phyloP scores from a whole-genome alignment of 2,113 vertebrate genomes.

The Peromyscus polionotus region DNA sequence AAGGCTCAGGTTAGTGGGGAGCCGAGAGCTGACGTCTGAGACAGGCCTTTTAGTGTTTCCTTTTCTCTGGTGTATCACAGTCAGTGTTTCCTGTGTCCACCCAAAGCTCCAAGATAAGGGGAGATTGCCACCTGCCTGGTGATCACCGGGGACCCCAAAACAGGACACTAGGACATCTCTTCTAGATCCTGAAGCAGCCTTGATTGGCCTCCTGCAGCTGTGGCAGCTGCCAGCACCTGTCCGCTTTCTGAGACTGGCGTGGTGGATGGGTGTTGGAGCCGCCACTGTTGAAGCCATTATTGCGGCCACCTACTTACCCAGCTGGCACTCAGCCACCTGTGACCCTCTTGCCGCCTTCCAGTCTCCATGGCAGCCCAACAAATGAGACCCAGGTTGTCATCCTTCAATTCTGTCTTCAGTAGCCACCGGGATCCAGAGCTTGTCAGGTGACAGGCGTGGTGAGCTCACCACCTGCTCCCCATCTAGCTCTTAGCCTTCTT shows the following conservation, averaged over 20 bases:
- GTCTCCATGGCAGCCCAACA: not conserved
- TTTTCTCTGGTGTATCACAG: not conserved
- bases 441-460: not conserved
- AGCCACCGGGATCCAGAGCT: not conserved
- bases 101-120: not conserved
- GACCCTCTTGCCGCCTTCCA: not conserved
- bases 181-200: not conserved
- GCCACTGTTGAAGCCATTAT: not conserved
- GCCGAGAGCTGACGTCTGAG: not conserved
- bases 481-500: not conserved
- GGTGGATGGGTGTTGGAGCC: not conserved
- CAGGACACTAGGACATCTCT: not conserved
- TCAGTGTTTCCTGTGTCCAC: not conserved
- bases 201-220: not conserved
- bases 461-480: not conserved
- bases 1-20: not conserved
- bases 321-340: not conserved
- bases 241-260: not conserved
- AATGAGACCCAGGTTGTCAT: not conserved
- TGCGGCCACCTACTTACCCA: rapidly evolving
- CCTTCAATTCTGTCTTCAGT: not conserved
- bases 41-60: not conserved
- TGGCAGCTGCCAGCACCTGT: not conserved
- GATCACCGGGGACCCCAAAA: not conserved
- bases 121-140: not conserved